phyloP scores from a whole-genome alignment of 2,113 vertebrate genomes.

The Narcine bancroftii region DNA sequence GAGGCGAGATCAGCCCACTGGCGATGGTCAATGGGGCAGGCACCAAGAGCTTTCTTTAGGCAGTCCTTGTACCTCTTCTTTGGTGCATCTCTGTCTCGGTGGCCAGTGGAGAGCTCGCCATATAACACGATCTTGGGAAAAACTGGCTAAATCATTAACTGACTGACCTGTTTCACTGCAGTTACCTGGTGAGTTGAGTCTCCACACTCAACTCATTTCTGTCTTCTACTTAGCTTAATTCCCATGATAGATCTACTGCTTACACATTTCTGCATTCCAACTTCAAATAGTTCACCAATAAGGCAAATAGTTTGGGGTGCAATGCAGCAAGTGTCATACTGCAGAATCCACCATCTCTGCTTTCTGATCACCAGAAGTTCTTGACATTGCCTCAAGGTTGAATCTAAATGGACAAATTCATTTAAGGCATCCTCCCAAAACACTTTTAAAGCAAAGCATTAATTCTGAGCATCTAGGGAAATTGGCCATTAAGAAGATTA shows the following conservation, averaged over 20 bases:
- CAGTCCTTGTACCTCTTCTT: too few species aligned
- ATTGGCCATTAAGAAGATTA: conserved; percentile 32
- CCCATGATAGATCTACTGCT: background rate
- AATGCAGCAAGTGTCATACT: background rate
- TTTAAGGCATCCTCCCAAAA: background rate
- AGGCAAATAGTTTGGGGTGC: too few species aligned
- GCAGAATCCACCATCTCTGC: background rate
- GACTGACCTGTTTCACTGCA: background rate
- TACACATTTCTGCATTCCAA: background rate
- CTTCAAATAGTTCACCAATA: background rate
- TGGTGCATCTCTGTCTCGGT: too few species aligned
- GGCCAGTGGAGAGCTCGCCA: too few species aligned
- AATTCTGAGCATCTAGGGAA: conserved; percentile 17
- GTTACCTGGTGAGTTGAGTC: background rate
- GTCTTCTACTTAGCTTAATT: background rate
- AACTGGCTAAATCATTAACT: too few species aligned
- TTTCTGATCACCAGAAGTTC: background rate
- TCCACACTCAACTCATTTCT: background rate
- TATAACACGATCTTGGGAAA: too few species aligned
- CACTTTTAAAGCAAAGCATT: conserved; percentile 27
- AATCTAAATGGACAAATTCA: conserved; percentile 18
- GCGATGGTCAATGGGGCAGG: too few species aligned
- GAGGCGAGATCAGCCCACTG: too few species aligned
- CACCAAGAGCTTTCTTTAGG: too few species aligned
- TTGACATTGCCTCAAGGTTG: conserved; percentile 24